Conservation (phyloP, 2,113 vertebrate genomes). For the Cervus canadensis region DNA sequence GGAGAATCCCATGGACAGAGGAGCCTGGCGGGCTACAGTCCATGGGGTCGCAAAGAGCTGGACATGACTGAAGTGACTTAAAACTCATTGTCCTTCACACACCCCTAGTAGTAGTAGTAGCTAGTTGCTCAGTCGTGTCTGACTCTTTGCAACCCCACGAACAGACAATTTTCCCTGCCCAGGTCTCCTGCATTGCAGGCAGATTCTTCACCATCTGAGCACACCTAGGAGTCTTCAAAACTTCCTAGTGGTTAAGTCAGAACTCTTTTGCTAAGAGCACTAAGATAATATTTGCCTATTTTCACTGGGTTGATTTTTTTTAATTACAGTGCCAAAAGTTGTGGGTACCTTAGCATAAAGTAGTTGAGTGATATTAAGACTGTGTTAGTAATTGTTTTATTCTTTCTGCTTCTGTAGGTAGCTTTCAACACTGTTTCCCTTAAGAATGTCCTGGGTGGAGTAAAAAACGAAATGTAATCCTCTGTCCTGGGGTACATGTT, state of each 20-base stretch:
- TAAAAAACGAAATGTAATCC: accelerated
- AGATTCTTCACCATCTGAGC: background rate
- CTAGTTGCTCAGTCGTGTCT: accelerated
- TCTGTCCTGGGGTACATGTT: accelerated
- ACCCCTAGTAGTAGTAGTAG: background rate
- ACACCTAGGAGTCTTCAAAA: background rate
- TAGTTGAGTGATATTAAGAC: background rate
- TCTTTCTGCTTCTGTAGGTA: accelerated
- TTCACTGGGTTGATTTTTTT: background rate
- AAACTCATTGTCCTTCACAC: background rate
- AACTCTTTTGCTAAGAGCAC: accelerated
- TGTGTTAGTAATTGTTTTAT: accelerated
- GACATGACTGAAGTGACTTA: background rate
- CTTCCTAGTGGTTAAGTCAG: background rate
- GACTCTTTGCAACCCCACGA: accelerated
- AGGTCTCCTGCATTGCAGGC: background rate
- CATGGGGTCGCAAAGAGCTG: accelerated
- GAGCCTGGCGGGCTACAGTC: background rate
- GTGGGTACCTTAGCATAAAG: too few species aligned
- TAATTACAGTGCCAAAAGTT: accelerated
- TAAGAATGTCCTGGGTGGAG: background rate
- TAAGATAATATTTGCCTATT: background rate
- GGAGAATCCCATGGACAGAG: background rate
- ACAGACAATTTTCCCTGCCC: background rate
- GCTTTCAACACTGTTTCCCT: background rate